A percentile compares a stretch with the other conserved stretches of the same genome.
phyloP scores from a whole-genome alignment of 2,113 vertebrate species.

The Lethenteron camtschaticum region DNA sequence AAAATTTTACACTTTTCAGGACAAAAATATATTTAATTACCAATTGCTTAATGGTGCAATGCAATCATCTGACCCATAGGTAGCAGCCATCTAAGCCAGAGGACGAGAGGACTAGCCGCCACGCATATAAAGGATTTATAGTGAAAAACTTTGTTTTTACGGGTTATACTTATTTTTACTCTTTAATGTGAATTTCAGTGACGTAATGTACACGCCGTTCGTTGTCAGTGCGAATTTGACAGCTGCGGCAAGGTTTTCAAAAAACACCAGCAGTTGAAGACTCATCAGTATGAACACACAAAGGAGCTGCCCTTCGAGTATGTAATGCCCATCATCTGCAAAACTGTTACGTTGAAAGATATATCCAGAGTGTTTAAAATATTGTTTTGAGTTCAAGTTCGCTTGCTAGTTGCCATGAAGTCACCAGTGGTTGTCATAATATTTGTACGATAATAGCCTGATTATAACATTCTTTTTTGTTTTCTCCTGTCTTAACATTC shows the following conservation, averaged over 20 bases:
- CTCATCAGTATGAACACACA: conserved; percentile 42
- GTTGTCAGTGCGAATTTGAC: conserved; percentile 36
- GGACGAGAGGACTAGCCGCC: too few relatives aligned
- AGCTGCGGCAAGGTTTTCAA: conserved; percentile 44
- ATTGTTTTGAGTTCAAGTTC: background rate
- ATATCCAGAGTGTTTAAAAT: background rate
- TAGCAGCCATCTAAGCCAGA: too few relatives aligned
- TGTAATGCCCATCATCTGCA: conserved; percentile 15
- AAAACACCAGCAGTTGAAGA: conserved; percentile 55
- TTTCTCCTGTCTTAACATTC: background rate
- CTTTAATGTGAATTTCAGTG: background rate
- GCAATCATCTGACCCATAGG: too few relatives aligned
- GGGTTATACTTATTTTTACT: background rate
- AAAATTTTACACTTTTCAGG: too few relatives aligned
- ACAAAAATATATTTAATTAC: too few relatives aligned
- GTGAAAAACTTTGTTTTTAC: too few relatives aligned
- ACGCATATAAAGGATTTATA: too few relatives aligned
- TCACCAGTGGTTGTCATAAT: background rate
- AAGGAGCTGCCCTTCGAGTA: conserved; percentile 38
- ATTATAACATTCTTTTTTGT: background rate
- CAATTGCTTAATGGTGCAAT: too few relatives aligned
- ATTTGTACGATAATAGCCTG: background rate
- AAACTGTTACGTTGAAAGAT: background rate
- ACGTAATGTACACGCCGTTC: conserved; percentile 8
- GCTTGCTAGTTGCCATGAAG: background rate